Conservation (phyloP, 2,888 invertebrate genomes). For the Drosophila koepferae region DNA sequence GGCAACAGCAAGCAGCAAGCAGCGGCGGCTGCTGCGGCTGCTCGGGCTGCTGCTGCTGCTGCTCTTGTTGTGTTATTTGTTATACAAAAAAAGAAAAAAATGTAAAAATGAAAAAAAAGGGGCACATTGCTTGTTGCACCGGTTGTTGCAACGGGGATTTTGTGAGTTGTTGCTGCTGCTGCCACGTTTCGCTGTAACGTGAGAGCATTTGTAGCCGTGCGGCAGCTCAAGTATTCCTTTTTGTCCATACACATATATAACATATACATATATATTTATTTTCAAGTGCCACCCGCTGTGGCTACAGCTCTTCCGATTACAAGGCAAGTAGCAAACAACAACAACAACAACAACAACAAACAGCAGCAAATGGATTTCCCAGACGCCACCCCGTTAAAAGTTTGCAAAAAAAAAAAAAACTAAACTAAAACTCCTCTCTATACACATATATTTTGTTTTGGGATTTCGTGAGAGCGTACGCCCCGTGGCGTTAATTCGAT, state of each 20-base stretch:
- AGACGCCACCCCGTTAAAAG: constrained; percentile 66
- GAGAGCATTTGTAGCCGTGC: constrained; percentile 72
- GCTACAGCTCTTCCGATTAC: constrained; percentile 76
- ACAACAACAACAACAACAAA: constrained; percentile 36
- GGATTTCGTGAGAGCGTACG: constrained; percentile 72
- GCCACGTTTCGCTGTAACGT: constrained; percentile 70
- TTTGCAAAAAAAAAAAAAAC: constrained; percentile 32
- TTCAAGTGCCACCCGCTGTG: constrained; percentile 75
- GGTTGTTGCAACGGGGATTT: constrained; percentile 20
- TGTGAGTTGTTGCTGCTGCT: constrained; percentile 22
- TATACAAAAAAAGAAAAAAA: not conserved
- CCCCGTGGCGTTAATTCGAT: constrained; percentile 74
- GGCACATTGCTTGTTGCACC: constrained; percentile 26
- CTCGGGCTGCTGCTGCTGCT: constrained; percentile 17
- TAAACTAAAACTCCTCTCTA: constrained; percentile 7
- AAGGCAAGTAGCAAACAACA: constrained; percentile 38
- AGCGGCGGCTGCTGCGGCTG: constrained; percentile 16
- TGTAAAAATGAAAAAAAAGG: constrained; percentile 5
- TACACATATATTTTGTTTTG: constrained; percentile 25
- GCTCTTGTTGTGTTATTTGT: constrained; percentile 20
- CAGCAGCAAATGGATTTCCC: constrained; percentile 63
- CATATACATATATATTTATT: constrained; percentile 16
- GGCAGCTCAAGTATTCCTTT: constrained; percentile 40
- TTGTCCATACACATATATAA: not conserved
- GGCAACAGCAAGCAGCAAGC: constrained; percentile 33